phyloP scores from a whole-genome alignment of 2,113 vertebrate genomes.

The Rhynchomys soricoides region DNA sequence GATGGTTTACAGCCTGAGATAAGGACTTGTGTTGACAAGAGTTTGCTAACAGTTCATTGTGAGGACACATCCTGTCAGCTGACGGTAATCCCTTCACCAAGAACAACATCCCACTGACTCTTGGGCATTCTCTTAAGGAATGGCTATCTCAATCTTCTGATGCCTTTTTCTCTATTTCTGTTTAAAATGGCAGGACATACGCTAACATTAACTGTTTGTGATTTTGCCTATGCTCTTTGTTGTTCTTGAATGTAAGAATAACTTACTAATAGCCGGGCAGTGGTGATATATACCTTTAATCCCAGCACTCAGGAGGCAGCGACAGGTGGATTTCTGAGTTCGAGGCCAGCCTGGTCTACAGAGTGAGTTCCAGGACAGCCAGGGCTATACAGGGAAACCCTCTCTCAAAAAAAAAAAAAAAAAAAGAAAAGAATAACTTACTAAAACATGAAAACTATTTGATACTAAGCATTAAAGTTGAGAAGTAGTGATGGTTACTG shows the following conservation, averaged over 20 bases:
- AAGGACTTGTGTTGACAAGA: slow-evolving; percentile 47
- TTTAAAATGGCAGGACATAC: neutral
- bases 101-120: neutral
- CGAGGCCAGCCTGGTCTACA: no score
- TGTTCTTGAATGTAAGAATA: slow-evolving; percentile 42
- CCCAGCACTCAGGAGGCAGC: no score
- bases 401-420: no score
- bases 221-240: neutral
- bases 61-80: slow-evolving; percentile 5
- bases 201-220: neutral
- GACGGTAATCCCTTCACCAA: neutral
- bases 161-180: slow-evolving; percentile 33
- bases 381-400: no score
- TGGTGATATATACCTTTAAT: no score
- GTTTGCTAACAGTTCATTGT: neutral
- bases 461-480: neutral
- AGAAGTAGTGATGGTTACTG: slow-evolving; percentile 4
- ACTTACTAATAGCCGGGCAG: no score
- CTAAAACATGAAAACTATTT: neutral
- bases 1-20: slow-evolving; percentile 24
- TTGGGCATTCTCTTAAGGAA: slow-evolving; percentile 58
- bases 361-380: no score
- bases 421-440: slow-evolving; percentile 37
- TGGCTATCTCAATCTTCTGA: slow-evolving; percentile 23
- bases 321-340: no score